Evolutionary conservation across 1,140 invertebrate species (phyloP), one percentile per base, ranked within the genome.

Genomic region (Trichonephila clavata): DNA sequence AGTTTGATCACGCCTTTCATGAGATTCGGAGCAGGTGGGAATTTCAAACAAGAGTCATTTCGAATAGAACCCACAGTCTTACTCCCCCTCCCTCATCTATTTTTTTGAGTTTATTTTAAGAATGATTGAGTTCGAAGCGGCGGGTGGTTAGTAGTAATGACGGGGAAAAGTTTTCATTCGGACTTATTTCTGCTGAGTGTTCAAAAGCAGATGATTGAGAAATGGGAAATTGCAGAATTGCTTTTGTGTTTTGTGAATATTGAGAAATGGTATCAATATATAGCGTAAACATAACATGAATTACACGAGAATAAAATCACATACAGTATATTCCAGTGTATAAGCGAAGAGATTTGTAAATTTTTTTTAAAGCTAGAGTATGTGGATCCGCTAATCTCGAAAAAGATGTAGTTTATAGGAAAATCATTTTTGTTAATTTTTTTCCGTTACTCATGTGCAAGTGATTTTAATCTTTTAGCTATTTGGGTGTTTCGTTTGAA

Each of bases 1-100:
- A 92, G 71, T 86, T 61, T 13, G 91, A 92, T 92, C 91, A 92
- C 91, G 91, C 80, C 63, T 92, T 71, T 43, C 86, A 39, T 68
- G 32, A 18, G 68, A 60, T 21, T 20, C 57, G 32, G 80, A 24
- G 91, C 91, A 92, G 91, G 91, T 92, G 91, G 83, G 39, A 27
- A 87, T 87, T 87, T 18, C 27, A 65, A 39, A 63, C 32, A 20
- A 57, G 81, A 83, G 7, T 20, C 71, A 77, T 77, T 77, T 77
- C 71, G 71, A 77, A 32, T 77, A 50, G 50, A 50, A 50, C 50
- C 50, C 50, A 50, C 50, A 50, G 10, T 50, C 5, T 50, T 50
- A 7, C 50, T 5, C 50, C 5, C 50, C 10, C 50, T 1, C 43
- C 8, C 71, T 39, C 68, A 5, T 4, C 14, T 32, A 20, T 39